Conservation (phyloP, 2,113 vertebrate species). For the Ictidomys tridecemlineatus region DNA sequence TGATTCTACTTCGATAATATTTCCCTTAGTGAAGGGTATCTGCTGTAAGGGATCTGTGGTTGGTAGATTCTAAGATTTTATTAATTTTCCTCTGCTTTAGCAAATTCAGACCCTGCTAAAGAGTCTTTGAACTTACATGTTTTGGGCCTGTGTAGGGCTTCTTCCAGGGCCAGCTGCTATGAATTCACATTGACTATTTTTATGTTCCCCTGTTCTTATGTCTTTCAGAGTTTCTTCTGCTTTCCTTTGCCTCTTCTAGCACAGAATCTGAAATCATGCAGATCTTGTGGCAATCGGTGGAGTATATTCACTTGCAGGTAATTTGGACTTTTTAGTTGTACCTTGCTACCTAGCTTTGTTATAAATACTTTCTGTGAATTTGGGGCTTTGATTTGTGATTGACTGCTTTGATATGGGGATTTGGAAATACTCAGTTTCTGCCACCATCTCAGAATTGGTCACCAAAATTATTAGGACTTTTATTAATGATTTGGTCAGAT, state of each 20-base stretch:
- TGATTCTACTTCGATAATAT: not conserved
- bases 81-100: not conserved
- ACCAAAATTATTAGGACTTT: not conserved
- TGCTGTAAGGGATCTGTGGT: not conserved
- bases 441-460: not conserved
- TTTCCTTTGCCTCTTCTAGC: not conserved
- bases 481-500: not conserved
- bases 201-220: not conserved
- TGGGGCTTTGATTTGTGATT: not conserved
- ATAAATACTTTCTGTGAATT: not conserved
- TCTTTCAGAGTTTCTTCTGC: not conserved
- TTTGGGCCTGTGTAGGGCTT: not conserved
- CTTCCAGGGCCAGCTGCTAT: not conserved
- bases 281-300: not conserved
- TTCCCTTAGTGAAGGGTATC: not conserved
- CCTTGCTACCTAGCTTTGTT: not conserved
- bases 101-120: not conserved
- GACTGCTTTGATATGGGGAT: not conserved
- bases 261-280: not conserved
- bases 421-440: not conserved
- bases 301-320: not conserved
- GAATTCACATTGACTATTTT: not conserved
- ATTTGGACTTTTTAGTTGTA: not conserved
- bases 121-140: not conserved
- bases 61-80: not conserved